These are phyloP conservation scores for Amblyraja radiata DNA, from an alignment of 2,797 vertebrate genomes.

Conservation along the genomic window DNA sequence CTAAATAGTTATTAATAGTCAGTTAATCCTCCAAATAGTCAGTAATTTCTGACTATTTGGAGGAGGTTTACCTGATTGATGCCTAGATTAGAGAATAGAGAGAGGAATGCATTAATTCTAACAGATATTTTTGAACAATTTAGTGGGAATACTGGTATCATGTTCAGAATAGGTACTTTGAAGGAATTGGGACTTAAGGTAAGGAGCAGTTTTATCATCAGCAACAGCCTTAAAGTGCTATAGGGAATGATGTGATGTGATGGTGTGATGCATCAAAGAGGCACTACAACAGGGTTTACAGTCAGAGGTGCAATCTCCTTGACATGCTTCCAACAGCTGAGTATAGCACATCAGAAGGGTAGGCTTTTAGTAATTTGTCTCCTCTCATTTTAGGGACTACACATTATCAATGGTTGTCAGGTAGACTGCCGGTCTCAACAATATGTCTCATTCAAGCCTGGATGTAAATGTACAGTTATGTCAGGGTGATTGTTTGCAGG, in stretches of 20 bases:
- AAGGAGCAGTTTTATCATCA: no score
- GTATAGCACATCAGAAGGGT: neutral
- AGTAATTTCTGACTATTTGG: no score
- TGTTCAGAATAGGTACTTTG: neutral
- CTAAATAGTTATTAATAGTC: no score
- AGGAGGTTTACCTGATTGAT: no score
- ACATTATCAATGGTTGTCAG: neutral
- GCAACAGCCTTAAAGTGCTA: no score
- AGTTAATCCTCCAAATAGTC: no score
- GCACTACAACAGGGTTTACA: no score
- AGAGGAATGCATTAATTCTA: no score
- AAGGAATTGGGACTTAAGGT: neutral
- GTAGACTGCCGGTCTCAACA: neutral
- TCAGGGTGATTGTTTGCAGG: neutral
- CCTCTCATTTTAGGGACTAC: neutral
- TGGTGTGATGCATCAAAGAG: neutral
- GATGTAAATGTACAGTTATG: neutral
- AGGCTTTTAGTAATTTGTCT: neutral
- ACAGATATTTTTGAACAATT: no score
- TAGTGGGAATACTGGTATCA: no score
- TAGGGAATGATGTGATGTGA: no score
- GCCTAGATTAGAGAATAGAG: no score
- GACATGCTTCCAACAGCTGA: neutral
- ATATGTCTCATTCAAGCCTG: neutral
- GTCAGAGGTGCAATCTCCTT: neutral